phyloP scores from a whole-genome alignment of 1,140 invertebrate genomes.

The Tenebrio molitor region DNA sequence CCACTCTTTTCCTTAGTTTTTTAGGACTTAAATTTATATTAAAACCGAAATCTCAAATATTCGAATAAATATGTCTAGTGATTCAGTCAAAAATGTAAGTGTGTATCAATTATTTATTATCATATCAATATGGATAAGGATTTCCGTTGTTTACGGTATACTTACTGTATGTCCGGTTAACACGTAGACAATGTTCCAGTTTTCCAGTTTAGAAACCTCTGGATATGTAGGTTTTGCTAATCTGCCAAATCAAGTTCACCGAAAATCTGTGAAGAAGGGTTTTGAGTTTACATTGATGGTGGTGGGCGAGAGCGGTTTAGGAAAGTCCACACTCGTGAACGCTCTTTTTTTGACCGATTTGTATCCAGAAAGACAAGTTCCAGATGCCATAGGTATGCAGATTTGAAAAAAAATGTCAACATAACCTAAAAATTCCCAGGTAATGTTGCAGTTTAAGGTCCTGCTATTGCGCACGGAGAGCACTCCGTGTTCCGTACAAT shows the following conservation, averaged over 20 bases:
- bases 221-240: conserved; percentile 95
- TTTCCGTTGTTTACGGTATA: conserved; percentile 14
- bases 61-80: conserved; percentile 64
- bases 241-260: conserved; percentile 94
- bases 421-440: no score
- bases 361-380: conserved; percentile 89
- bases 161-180: conserved; percentile 14
- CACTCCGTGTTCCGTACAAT: no score
- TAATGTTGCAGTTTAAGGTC: no score
- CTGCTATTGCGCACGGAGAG: no score
- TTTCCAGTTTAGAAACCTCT: conserved; percentile 84
- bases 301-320: conserved; percentile 96
- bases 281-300: conserved; percentile 99
- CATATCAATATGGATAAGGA: conserved; percentile 1
- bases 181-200: conserved; percentile 69
- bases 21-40: conserved; percentile 5
- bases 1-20: neutral
- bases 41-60: neutral
- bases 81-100: conserved; percentile 67
- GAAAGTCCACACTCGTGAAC: conserved; percentile 98
- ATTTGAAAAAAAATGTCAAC: neutral
- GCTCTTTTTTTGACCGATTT: conserved; percentile 97
- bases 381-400: conserved; percentile 87
- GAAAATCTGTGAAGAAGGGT: conserved; percentile 97
- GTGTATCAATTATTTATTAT: conserved; percentile 30